Evolutionary conservation across 2,797 vertebrate genomes (phyloP).

Genomic region (Acrossocheilus fasciatus): DNA sequence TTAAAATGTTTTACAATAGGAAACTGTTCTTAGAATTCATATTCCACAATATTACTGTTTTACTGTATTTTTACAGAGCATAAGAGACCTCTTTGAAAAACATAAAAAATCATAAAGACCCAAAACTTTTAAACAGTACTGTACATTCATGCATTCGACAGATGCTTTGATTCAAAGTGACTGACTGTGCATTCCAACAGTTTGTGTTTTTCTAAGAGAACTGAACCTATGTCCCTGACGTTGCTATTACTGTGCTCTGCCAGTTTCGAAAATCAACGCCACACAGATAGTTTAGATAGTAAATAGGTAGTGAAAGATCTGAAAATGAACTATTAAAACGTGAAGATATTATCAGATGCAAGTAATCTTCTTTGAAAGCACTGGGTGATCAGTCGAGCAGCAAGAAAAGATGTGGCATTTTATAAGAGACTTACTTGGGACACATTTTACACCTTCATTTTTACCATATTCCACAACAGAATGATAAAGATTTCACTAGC

Average conservation of each 20-base stretch:
- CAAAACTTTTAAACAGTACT: background rate
- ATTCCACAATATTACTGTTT: background rate
- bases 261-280: background rate
- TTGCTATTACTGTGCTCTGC: background rate
- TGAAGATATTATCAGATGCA: constrained; percentile 21
- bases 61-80: background rate
- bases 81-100: background rate
- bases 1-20: no score
- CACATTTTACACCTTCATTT: constrained; percentile 24
- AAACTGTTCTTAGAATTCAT: background rate
- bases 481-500: constrained; percentile 44
- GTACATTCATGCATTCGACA: background rate
- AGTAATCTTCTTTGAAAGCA: constrained; percentile 34
- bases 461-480: constrained; percentile 20
- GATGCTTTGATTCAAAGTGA: background rate
- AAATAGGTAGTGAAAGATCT: background rate
- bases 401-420: constrained; percentile 26
- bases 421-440: constrained; percentile 16
- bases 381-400: constrained; percentile 12
- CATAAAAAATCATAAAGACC: background rate
- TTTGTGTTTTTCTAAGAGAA: background rate
- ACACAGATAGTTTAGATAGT: background rate
- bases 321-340: background rate
- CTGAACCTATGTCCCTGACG: background rate
- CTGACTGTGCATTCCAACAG: background rate